Evolutionary conservation across 2,113 vertebrate species (phyloP).

Genomic region (Sphyrna mokarran): DNA sequence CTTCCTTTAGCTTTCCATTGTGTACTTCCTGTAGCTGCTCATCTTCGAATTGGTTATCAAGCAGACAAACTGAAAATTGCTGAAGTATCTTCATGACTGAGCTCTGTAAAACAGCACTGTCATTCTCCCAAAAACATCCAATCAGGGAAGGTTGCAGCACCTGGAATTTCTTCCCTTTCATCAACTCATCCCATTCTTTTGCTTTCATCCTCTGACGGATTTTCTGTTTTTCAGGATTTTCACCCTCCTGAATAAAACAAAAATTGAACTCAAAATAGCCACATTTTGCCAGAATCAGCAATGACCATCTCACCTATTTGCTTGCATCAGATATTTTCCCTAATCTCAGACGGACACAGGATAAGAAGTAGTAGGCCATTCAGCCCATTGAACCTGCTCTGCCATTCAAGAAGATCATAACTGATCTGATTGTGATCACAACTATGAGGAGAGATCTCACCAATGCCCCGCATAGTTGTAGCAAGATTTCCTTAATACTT

Average conservation of each 20-base stretch:
- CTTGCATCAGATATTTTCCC: neutral
- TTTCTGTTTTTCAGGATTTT: conserved; percentile 83
- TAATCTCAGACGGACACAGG: neutral
- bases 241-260: conserved; percentile 61
- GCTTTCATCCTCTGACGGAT: conserved; percentile 85
- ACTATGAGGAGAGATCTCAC: neutral
- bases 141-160: conserved; percentile 72
- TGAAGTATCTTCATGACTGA: conserved; percentile 56
- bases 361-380: neutral
- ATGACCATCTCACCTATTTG: neutral
- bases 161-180: conserved; percentile 78
- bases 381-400: neutral
- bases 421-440: no score
- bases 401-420: neutral
- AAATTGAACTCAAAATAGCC: neutral
- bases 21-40: conserved; percentile 57
- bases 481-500: neutral
- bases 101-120: neutral
- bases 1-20: conserved; percentile 57
- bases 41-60: conserved; percentile 60
- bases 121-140: conserved; percentile 75
- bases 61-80: conserved; percentile 62
- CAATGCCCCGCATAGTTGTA: neutral
- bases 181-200: conserved; percentile 89
- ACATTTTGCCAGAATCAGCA: no score